These are phyloP conservation scores for Galaxias olidus DNA, from an alignment of 2,797 vertebrate genomes.

Conservation along the genomic window DNA sequence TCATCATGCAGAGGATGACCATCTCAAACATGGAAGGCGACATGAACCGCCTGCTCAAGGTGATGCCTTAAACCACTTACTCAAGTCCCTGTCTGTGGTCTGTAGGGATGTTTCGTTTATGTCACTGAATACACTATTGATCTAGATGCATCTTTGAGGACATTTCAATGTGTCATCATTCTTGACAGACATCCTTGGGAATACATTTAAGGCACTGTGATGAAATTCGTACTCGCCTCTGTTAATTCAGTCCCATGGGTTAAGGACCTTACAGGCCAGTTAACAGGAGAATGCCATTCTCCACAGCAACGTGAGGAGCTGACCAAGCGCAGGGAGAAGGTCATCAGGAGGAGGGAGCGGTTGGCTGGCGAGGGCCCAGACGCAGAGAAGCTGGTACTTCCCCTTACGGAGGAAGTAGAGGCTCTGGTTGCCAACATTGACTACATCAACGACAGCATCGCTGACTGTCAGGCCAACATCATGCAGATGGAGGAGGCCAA, in stretches of 20 bases:
- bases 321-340: slow-evolving; percentile 92
- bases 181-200: too few relatives aligned
- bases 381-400: slow-evolving; percentile 77
- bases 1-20: slow-evolving; percentile 98
- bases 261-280: too few relatives aligned
- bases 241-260: too few relatives aligned
- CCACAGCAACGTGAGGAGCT: slow-evolving; percentile 95
- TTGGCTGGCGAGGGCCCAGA: slow-evolving; percentile 80
- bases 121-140: too few relatives aligned
- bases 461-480: slow-evolving; percentile 97
- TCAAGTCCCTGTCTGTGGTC: too few relatives aligned
- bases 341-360: slow-evolving; percentile 85
- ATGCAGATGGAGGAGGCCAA: slow-evolving; percentile 98
- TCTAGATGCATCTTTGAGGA: too few relatives aligned
- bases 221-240: not conserved
- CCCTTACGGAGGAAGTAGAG: slow-evolving; percentile 91
- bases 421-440: slow-evolving; percentile 92
- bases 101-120: too few relatives aligned
- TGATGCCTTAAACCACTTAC: slow-evolving; percentile 35
- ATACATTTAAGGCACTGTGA: too few relatives aligned
- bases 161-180: too few relatives aligned
- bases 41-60: slow-evolving; percentile 96
- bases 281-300: not conserved
- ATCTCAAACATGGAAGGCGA: slow-evolving; percentile 98
- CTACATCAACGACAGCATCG: slow-evolving; percentile 96